Percentiles rank a stretch among this genome's conserved stretches.
Evolutionary conservation across 2,888 invertebrate genomes (phyloP).

Genomic region (Eristalis pertinax): DNA sequence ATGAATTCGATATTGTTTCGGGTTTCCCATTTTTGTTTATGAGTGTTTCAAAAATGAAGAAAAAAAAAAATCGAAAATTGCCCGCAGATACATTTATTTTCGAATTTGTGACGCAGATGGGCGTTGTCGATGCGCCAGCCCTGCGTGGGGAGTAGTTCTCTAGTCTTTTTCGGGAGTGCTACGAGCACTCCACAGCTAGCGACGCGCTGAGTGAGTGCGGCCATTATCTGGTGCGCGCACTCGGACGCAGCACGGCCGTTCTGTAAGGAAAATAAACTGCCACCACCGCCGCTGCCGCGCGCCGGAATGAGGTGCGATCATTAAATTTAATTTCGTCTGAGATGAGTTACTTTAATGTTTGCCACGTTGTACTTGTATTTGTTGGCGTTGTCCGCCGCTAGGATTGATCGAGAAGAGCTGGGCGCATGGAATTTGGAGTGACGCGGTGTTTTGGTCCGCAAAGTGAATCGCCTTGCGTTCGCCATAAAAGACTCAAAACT

Average conservation of each 20-base stretch:
- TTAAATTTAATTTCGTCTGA: slow-evolving; percentile 64
- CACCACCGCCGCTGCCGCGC: neutral
- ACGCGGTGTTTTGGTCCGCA: neutral
- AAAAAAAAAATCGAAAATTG: slow-evolving; percentile 33
- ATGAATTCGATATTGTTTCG: neutral
- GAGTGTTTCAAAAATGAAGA: slow-evolving; percentile 19
- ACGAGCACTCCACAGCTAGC: slow-evolving; percentile 28
- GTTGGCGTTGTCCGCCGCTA: neutral
- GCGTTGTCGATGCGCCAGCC: neutral
- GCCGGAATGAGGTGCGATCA: slow-evolving; percentile 63
- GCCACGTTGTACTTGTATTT: slow-evolving; percentile 28
- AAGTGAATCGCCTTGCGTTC: neutral
- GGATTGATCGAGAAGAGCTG: neutral
- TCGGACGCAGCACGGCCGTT: neutral
- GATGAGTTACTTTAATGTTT: slow-evolving; percentile 46
- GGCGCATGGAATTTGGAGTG: neutral
- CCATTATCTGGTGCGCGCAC: slow-evolving; percentile 43
- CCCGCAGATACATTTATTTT: slow-evolving; percentile 68
- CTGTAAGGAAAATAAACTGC: slow-evolving; percentile 47
- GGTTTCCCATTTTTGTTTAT: slow-evolving; percentile 43
- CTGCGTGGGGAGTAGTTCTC: neutral
- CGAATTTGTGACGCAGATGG: slow-evolving; percentile 66
- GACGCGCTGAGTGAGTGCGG: slow-evolving; percentile 62
- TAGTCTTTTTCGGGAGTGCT: neutral
- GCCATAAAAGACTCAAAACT: neutral